Evolutionary conservation across 2,113 vertebrate species (phyloP).

Genomic region (Holacanthus passer): DNA sequence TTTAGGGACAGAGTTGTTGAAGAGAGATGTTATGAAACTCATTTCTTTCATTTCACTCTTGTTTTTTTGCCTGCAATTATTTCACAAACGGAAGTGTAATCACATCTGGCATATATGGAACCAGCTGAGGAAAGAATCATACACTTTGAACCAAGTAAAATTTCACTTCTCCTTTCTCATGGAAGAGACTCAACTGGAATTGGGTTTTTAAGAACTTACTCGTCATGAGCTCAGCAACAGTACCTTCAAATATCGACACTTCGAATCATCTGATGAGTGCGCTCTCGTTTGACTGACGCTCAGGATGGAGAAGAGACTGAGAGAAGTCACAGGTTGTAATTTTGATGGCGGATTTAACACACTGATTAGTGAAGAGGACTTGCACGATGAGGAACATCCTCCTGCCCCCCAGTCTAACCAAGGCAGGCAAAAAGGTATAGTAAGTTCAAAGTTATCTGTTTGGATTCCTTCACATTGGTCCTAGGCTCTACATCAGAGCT

Average conservation of each 20-base stretch:
- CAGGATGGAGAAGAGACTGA: constrained; percentile 33
- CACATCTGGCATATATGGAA: background rate
- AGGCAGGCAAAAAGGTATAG: constrained; percentile 11
- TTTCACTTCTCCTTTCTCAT: constrained; percentile 27
- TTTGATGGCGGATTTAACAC: constrained; percentile 19
- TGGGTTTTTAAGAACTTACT: background rate
- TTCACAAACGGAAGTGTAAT: no score
- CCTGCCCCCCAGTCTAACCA: background rate
- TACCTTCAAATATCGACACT: accelerated
- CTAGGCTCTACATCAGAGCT: background rate
- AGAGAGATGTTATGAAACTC: no score
- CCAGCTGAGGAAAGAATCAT: no score
- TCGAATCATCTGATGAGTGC: background rate
- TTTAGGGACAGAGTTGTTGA: no score
- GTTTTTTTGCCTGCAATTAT: no score
- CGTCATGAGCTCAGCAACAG: constrained; percentile 3
- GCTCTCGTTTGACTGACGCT: background rate
- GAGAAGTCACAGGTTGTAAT: background rate
- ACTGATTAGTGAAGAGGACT: constrained; percentile 30
- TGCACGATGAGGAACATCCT: accelerated
- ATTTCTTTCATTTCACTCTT: no score
- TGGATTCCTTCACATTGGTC: no score
- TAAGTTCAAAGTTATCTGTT: background rate
- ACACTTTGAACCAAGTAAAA: no score
- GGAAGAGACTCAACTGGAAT: background rate